Conservation (phyloP, 1,140 invertebrate genomes). For the Drosophila nebulosa region DNA sequence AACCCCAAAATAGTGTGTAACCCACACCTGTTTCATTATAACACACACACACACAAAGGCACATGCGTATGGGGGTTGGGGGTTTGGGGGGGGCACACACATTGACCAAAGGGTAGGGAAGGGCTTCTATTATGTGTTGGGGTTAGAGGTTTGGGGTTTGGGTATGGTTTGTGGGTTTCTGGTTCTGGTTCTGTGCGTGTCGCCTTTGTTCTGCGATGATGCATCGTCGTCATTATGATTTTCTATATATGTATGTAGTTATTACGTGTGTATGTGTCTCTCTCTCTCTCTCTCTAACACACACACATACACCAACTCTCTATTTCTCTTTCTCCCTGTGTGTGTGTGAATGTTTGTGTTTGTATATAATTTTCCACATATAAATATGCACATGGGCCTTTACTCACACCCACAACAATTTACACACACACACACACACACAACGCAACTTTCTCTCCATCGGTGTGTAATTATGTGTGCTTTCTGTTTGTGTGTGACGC, state of each 20-base stretch:
- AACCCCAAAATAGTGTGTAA: slow-evolving; percentile 27
- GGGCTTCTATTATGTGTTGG: slow-evolving; percentile 6
- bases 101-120: slow-evolving; percentile 12
- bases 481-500: slow-evolving; percentile 38
- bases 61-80: too few species aligned
- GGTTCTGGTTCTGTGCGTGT: slow-evolving; percentile 65
- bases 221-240: slow-evolving; percentile 78
- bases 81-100: background rate
- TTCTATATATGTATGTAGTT: slow-evolving; percentile 49
- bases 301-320: too few species aligned
- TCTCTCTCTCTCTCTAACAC: slow-evolving; percentile 1
- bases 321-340: background rate
- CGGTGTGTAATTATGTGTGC: slow-evolving; percentile 49
- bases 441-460: background rate
- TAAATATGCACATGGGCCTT: slow-evolving; percentile 68
- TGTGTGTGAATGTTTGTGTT: slow-evolving; percentile 54
- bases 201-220: slow-evolving; percentile 74
- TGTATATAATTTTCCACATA: slow-evolving; percentile 75
- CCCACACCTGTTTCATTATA: slow-evolving; percentile 27
- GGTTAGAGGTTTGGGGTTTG: slow-evolving; percentile 19
- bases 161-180: slow-evolving; percentile 12
- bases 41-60: slow-evolving; percentile 1
- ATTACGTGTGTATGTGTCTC: slow-evolving; percentile 9
- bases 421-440: background rate
- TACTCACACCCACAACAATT: background rate